Conservation (phyloP, 2,888 invertebrate species). For the Eupithecia exiguata region DNA sequence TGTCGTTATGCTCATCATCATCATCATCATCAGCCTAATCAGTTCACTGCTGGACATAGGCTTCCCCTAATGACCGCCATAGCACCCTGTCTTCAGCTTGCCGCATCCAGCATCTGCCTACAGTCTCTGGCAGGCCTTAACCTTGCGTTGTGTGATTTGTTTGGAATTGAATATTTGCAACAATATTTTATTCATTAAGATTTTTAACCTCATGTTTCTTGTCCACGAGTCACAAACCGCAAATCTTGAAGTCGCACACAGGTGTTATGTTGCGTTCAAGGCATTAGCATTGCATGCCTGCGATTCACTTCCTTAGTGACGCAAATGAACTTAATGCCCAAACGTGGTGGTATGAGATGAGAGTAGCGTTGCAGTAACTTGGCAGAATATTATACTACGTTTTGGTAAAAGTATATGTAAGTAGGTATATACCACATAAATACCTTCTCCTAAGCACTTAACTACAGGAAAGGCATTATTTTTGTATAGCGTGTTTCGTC, state of each 20-base stretch:
- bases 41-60: too few species aligned
- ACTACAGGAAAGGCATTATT: too few species aligned
- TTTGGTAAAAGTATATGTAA: background rate
- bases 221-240: slow-evolving; percentile 22
- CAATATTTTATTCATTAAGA: background rate
- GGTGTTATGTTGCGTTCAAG: slow-evolving; percentile 37
- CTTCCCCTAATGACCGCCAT: too few species aligned
- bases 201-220: slow-evolving; percentile 12
- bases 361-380: background rate
- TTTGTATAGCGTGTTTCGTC: background rate
- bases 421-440: background rate
- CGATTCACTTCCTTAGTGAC: slow-evolving; percentile 38
- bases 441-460: background rate
- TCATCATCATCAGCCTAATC: too few species aligned
- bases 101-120: too few species aligned
- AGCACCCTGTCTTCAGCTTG: too few species aligned
- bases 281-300: slow-evolving; percentile 32
- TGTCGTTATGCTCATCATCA: too few species aligned
- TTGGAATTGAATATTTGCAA: background rate
- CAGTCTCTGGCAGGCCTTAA: background rate
- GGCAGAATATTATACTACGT: background rate
- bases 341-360: background rate
- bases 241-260: slow-evolving; percentile 26
- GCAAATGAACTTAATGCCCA: slow-evolving; percentile 32
- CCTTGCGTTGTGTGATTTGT: background rate